These are phyloP conservation scores for Loriculus beryllinus DNA, from an alignment of 2,797 vertebrate genomes.

Conservation along the genomic window DNA sequence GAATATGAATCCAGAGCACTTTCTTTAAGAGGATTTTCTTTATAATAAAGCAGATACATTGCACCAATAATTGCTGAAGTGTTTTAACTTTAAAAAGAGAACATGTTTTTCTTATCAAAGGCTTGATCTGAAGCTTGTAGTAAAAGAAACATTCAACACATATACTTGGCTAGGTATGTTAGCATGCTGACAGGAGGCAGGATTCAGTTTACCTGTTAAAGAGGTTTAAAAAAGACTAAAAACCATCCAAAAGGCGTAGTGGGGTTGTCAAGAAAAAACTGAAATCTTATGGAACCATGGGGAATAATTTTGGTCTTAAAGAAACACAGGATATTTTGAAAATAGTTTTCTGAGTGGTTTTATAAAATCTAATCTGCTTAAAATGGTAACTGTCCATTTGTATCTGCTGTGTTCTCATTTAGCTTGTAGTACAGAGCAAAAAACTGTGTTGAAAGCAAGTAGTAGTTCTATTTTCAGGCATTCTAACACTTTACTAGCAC, in stretches of 20 bases:
- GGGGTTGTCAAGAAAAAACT: not conserved
- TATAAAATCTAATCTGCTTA: not conserved
- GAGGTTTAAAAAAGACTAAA: not conserved
- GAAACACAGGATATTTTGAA: not conserved
- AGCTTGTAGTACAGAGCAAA: not conserved
- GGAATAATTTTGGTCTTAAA: not conserved
- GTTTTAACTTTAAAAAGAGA: not conserved
- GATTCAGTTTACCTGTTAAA: not conserved
- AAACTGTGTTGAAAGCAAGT: not conserved
- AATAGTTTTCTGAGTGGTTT: not conserved
- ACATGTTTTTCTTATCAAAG: conserved; percentile 16
- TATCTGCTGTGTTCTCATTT: not conserved
- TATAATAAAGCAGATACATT: not conserved
- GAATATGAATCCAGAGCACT: not conserved
- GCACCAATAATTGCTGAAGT: not conserved
- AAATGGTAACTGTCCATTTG: not conserved
- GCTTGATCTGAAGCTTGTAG: not conserved
- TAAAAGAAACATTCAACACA: not conserved
- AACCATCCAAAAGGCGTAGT: not conserved
- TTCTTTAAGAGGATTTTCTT: conserved; percentile 6
- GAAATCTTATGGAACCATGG: not conserved
- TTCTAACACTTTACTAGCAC: not conserved
- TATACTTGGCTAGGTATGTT: not conserved
- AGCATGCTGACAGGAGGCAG: not conserved
- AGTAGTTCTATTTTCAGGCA: not conserved